A percentile compares a stretch with the other conserved stretches of the same genome.
These are phyloP conservation scores for Oreochromis spilurus DNA, from an alignment of 2,113 vertebrate species.

Conservation along the genomic window DNA sequence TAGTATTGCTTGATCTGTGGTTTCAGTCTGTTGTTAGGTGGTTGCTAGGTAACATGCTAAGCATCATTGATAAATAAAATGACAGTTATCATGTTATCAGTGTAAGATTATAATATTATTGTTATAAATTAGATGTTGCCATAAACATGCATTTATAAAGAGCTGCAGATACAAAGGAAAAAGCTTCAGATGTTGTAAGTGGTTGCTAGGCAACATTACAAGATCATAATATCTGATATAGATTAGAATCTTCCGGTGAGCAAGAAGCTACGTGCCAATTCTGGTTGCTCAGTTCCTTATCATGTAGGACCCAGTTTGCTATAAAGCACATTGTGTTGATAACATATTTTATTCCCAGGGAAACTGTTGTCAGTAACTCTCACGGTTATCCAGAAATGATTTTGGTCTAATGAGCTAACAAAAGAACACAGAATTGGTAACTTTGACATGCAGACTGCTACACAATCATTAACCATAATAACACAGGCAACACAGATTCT, in stretches of 20 bases:
- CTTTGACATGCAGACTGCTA: not conserved
- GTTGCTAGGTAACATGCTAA: not conserved
- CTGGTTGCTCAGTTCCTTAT: not conserved
- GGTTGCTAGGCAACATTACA: not conserved
- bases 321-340: not conserved
- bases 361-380: not conserved
- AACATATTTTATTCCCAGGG: not conserved
- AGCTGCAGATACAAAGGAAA: not conserved
- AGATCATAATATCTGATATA: not conserved
- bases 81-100: not conserved
- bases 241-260: not conserved
- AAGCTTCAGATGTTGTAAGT: not conserved
- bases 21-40: not conserved
- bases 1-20: not conserved
- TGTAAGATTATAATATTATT: not conserved
- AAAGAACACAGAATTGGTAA: not conserved
- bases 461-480: not conserved
- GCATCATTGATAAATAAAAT: not conserved
- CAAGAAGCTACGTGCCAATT: not conserved
- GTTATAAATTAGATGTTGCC: not conserved
- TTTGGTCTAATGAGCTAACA: not conserved
- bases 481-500: not conserved
- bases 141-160: not conserved
- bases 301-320: not conserved
- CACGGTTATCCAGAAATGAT: not conserved